These are phyloP conservation scores for Platycheirus rosarum DNA, from an alignment of 2,888 invertebrate species.

Conservation along the genomic window DNA sequence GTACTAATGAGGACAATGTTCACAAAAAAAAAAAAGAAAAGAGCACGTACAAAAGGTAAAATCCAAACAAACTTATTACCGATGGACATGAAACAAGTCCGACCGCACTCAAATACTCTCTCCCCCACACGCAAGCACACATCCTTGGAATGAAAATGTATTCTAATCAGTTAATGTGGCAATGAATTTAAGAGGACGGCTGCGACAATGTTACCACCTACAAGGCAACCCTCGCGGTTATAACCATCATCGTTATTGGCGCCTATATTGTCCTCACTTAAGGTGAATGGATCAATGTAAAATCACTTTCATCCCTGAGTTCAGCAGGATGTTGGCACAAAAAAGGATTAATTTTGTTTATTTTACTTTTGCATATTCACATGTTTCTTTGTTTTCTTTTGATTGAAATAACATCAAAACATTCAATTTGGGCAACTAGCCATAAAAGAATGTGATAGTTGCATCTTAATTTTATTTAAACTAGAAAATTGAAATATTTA, in stretches of 20 bases:
- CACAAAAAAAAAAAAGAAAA: not conserved
- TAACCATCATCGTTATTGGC: slow-evolving; percentile 46
- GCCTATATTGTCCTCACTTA: slow-evolving; percentile 29
- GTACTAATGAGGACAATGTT: slow-evolving; percentile 1
- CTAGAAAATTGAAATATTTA: no score
- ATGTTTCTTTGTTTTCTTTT: slow-evolving; percentile 16
- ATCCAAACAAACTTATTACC: slow-evolving; percentile 31
- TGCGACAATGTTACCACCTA: slow-evolving; percentile 35
- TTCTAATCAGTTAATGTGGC: slow-evolving; percentile 51
- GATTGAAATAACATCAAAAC: no score
- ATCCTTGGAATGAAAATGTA: slow-evolving; percentile 18
- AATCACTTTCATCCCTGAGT: slow-evolving; percentile 31
- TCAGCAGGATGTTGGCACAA: slow-evolving; percentile 44
- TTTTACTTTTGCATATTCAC: slow-evolving; percentile 27
- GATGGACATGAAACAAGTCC: slow-evolving; percentile 36
- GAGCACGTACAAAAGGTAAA: slow-evolving; percentile 8
- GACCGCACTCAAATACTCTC: not conserved
- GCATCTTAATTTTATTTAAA: no score
- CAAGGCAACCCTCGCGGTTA: slow-evolving; percentile 43
- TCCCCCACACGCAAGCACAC: not conserved
- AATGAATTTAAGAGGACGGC: slow-evolving; percentile 31
- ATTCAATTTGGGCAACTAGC: no score
- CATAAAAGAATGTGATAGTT: no score
- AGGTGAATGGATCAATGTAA: slow-evolving; percentile 34
- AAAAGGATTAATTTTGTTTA: slow-evolving; percentile 41